These are phyloP conservation scores for Phyllopteryx taeniolatus DNA, from an alignment of 2,113 vertebrate species.

Conservation along the genomic window DNA sequence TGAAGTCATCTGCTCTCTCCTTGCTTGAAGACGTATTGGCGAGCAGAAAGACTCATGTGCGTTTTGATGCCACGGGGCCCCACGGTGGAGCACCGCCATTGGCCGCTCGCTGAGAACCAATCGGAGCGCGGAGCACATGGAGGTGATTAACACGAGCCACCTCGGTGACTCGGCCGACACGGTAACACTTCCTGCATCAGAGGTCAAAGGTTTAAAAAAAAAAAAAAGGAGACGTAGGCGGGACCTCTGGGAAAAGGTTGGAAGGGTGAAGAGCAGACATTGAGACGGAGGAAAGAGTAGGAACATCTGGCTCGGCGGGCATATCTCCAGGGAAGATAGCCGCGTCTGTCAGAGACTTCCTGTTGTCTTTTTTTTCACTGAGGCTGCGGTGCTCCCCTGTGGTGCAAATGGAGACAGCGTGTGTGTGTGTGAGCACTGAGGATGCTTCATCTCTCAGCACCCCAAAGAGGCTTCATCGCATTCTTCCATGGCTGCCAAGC, in stretches of 20 bases:
- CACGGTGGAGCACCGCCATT: slow-evolving; percentile 20
- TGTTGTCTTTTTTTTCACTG: slow-evolving; percentile 54
- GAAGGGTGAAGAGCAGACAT: slow-evolving; percentile 9
- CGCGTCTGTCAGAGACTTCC: slow-evolving; percentile 57
- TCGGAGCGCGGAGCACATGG: slow-evolving; percentile 49
- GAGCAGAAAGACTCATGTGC: slow-evolving; percentile 22
- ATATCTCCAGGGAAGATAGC: slow-evolving; percentile 53
- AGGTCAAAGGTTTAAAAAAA: slow-evolving; percentile 7
- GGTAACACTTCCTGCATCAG: slow-evolving; percentile 28
- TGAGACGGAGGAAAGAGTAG: slow-evolving; percentile 37
- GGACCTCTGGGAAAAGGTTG: background rate
- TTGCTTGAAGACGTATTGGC: background rate
- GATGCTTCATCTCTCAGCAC: slow-evolving; percentile 38
- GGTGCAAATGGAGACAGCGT: slow-evolving; percentile 65
- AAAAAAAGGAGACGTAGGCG: slow-evolving; percentile 9
- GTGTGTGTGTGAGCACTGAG: slow-evolving; percentile 44
- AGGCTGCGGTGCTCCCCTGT: slow-evolving; percentile 53
- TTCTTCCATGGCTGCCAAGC: background rate
- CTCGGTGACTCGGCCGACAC: slow-evolving; percentile 43
- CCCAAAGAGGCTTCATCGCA: slow-evolving; percentile 21
- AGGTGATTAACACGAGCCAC: slow-evolving; percentile 54
- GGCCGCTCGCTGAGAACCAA: slow-evolving; percentile 38
- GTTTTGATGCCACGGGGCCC: slow-evolving; percentile 6
- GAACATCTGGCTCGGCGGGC: slow-evolving; percentile 63
- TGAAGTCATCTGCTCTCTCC: background rate